A percentile compares a stretch with the other conserved stretches of the same genome.
Evolutionary conservation across 2,888 invertebrate species (phyloP).

Genomic region (Mactromeris polynyma): DNA sequence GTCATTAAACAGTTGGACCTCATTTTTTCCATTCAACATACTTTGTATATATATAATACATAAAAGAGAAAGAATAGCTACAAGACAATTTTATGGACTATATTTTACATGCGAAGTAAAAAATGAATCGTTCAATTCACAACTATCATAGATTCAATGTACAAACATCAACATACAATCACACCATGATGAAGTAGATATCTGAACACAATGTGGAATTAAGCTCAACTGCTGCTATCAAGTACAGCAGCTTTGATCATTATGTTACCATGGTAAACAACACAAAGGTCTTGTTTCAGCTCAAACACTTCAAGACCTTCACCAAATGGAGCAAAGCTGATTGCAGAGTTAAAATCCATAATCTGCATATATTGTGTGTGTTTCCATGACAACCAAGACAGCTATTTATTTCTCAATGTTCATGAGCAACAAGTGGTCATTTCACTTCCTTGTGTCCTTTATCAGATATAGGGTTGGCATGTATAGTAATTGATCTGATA

Average conservation of each 20-base stretch:
- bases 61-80: too few relatives aligned
- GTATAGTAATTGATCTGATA: slow-evolving; percentile 96
- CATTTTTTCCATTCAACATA: too few relatives aligned
- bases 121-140: background rate
- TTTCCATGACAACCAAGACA: background rate
- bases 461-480: slow-evolving; percentile 97
- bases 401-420: background rate
- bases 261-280: background rate
- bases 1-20: too few relatives aligned
- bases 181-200: background rate
- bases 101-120: background rate
- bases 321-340: background rate
- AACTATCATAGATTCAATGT: background rate
- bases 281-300: background rate
- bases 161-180: background rate
- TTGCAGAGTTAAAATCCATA: background rate
- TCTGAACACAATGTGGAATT: background rate
- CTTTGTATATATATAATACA: too few relatives aligned
- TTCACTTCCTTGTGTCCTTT: slow-evolving; percentile 27
- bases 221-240: background rate
- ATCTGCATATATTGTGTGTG: background rate
- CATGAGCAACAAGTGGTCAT: background rate
- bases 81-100: background rate
- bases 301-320: too few relatives aligned
- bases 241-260: background rate